These are phyloP conservation scores for Pseudois nayaur DNA, from an alignment of 2,113 vertebrate genomes.

Conservation along the genomic window DNA sequence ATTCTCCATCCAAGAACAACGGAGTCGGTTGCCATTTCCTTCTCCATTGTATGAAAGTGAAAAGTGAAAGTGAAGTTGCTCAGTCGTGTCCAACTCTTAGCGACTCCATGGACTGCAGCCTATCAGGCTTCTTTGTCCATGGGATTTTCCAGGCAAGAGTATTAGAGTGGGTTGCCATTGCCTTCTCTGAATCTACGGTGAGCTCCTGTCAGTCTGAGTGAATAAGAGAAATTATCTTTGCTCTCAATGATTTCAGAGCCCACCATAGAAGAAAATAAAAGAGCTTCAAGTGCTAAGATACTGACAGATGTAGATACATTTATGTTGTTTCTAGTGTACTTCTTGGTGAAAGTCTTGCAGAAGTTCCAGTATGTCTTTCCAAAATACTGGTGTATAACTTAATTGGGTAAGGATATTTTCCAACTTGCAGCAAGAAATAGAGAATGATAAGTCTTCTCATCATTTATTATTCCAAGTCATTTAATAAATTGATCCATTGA, in stretches of 20 bases:
- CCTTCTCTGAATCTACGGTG: not conserved
- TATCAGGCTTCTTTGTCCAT: not conserved
- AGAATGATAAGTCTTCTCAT: not conserved
- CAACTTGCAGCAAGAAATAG: not conserved
- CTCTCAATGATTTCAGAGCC: not conserved
- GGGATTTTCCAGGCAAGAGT: not conserved
- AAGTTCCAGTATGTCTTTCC: not conserved
- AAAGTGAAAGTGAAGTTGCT: not conserved
- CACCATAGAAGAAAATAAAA: not conserved
- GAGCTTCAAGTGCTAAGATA: not conserved
- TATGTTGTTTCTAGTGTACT: not conserved
- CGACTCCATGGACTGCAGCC: not conserved
- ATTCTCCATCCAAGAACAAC: not conserved
- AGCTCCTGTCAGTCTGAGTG: not conserved
- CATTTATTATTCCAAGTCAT: not conserved
- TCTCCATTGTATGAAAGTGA: not conserved
- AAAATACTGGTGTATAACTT: not conserved
- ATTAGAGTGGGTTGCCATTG: not conserved
- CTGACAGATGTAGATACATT: not conserved
- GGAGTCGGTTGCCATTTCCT: not conserved
- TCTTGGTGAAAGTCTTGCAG: not conserved
- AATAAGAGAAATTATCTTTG: not conserved
- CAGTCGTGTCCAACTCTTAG: not conserved
- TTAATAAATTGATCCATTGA: not conserved
- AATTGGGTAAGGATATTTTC: not conserved